phyloP scores from a whole-genome alignment of 2,113 vertebrate genomes.

The Clarias batrachus region DNA sequence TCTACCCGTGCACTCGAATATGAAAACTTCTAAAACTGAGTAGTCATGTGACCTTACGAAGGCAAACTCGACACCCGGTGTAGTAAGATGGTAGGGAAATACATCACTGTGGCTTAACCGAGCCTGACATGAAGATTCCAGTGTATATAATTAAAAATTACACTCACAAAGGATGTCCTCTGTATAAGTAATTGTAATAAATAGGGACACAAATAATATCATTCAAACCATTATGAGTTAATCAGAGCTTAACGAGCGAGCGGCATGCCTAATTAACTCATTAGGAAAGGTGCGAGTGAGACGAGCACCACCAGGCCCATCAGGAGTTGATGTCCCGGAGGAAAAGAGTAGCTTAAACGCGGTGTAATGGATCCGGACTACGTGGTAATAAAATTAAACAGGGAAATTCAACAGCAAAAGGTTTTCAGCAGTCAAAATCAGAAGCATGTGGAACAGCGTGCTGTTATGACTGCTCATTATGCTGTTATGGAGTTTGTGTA shows the following conservation, averaged over 20 bases:
- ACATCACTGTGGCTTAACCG: not conserved
- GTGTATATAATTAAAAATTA: not conserved
- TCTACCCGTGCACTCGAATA: not conserved
- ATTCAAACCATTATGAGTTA: constrained; percentile 37
- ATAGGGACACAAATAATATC: constrained; percentile 43
- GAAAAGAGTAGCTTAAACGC: not conserved
- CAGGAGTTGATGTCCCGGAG: constrained; percentile 7
- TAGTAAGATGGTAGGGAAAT: not conserved
- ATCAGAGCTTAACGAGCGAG: constrained; percentile 40
- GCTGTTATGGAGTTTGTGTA: constrained; percentile 4
- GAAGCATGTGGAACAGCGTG: too few species aligned
- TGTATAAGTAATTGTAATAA: constrained; percentile 26
- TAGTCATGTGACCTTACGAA: not conserved
- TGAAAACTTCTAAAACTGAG: not conserved
- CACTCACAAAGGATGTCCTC: not conserved
- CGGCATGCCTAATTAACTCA: constrained; percentile 44
- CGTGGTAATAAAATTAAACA: not conserved
- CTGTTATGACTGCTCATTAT: constrained; percentile 17
- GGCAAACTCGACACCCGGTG: not conserved
- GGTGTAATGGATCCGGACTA: not conserved
- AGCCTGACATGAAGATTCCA: not conserved
- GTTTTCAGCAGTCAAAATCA: not conserved
- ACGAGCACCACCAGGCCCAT: constrained; percentile 7
- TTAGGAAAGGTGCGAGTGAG: constrained; percentile 37
- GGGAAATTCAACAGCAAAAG: not conserved